Conservation (phyloP, 2,888 invertebrate species). For the Andrena praecox region DNA sequence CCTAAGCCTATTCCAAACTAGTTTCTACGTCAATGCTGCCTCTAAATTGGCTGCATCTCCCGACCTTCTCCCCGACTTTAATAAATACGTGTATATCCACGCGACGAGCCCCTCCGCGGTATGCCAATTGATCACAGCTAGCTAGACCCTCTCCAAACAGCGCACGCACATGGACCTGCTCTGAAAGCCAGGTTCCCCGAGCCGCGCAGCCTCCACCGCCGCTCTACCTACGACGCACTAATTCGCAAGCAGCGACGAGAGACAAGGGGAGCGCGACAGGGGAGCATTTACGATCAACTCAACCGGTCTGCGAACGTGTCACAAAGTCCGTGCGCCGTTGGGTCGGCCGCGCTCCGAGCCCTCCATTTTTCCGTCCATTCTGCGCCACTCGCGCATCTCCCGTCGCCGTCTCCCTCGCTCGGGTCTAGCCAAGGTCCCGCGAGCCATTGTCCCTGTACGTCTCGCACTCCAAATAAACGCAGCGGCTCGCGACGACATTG, state of each 20-base stretch:
- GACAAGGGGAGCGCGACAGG: background rate
- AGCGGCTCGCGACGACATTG: conserved; percentile 21
- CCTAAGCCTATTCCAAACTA: background rate
- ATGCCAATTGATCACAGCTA: background rate
- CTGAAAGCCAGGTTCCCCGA: background rate
- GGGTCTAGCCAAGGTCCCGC: no score
- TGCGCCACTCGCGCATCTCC: background rate
- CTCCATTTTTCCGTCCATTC: background rate
- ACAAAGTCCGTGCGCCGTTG: background rate
- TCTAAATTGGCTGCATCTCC: background rate
- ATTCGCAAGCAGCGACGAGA: background rate
- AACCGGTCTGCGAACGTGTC: conserved; percentile 19
- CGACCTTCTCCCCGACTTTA: no score
- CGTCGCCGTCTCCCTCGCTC: background rate
- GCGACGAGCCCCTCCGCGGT: background rate
- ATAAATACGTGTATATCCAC: background rate
- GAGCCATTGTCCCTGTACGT: no score
- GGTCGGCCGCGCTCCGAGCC: background rate
- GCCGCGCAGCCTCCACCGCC: background rate
- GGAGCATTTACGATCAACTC: conserved; percentile 37
- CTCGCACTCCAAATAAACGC: background rate
- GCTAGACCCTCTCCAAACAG: background rate
- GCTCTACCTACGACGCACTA: conserved; percentile 5
- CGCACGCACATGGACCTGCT: background rate
- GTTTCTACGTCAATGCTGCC: background rate